Base-by-base conservation (phyloP, 2,113 vertebrate genomes). In the Aptenodytes forsteri region DNA sequence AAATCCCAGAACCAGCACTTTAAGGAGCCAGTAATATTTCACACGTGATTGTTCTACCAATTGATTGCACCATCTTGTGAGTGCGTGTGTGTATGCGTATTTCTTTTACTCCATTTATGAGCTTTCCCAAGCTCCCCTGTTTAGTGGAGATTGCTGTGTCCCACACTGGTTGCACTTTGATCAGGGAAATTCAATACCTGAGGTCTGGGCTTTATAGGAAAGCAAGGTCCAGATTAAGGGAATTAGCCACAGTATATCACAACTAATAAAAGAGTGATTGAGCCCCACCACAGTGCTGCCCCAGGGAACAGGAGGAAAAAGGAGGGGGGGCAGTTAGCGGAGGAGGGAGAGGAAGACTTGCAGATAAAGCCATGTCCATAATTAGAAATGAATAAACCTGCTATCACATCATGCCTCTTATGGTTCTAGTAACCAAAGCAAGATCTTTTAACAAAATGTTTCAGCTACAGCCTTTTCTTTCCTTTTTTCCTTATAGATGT, bases 141-240 rank as follows among this genome's bases (percentile, higher is more conserved):
- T 98, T 97, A 97, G 97, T 97, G 95, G 94, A 85, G 87, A 95
- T 95, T 95, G 90, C 96, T 56, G 70, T 97, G 96, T 96, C 95
- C 96, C 98, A 96, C 96, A 94, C 97, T 95, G 67, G 38, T 95
- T 56, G 88, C 90, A 94, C 98, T 98, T 98, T 98, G 98, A 98
- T 98, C 98, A 94, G 70, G 70, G 98, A 98, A 98, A 98, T 97
- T 96, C 97, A 98, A 98, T 98, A 97, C 97, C 96, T 96, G 93
- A 97, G 97, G 98, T 97, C 98, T 98, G 98, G 96, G 89, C 98
- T 98, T 98, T 98, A 98, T 97, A 94, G 95, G 91, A 97, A 97
- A 97, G 96, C 96, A 97, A 96, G 95, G 97, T 98, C 98, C 97
- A 98, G 98, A 98, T 98, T 98, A 98, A 98, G 98, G 96, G 97